Base-by-base conservation (phyloP, 2,797 vertebrate genomes). In the Thunnus albacares region DNA sequence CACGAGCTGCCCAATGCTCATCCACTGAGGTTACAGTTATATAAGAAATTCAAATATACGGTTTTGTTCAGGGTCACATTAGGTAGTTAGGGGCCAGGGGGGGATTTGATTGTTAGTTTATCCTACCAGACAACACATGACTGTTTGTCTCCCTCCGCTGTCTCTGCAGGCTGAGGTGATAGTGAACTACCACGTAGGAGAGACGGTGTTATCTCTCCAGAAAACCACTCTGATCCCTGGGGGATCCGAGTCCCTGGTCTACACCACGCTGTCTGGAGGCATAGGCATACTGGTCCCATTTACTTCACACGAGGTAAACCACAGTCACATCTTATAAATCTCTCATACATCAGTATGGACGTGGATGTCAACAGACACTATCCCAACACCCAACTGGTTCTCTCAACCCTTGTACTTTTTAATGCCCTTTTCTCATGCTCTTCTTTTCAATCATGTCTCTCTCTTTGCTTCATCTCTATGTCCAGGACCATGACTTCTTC, bases 221-320 rank as follows among this genome's bases (percentile, higher is more conserved):
- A 99, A 99, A 94, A 99, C 98, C 66, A 99, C 98, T 0, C 94
- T 99, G 66, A 99, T 99, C 77, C 98, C 98, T 0, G 98, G 98
- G 80, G 98, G 98, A 22, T 99, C 98, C 0, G 98, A 99, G 81
- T 99, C 98, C 0, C 96, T 99, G 53, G 98, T 99, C 62, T 99
- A 99, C 82, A 99, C 97, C 65, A 99, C 98, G 0, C 90, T 99
- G 55, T 99, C 98, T 0, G 98, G 98, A 47, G 98, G 98, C 56
- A 99, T 99, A 43, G 98, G 98, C 68, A 99, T 99, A 65, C 92
- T 99, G 67, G 98, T 99, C 72, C 98, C 98, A 0, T 99, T 99
- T 90, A 99, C 98, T 0, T 99, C 98, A 28, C 98, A 99, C 0
- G 98, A 99, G 97, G 98, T 99, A 89, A 13, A 22, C 26, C 20